A percentile compares a stretch with the other conserved stretches of the same genome.
Conservation (phyloP, 2,113 vertebrate species). For the Oreochromis aureus region DNA sequence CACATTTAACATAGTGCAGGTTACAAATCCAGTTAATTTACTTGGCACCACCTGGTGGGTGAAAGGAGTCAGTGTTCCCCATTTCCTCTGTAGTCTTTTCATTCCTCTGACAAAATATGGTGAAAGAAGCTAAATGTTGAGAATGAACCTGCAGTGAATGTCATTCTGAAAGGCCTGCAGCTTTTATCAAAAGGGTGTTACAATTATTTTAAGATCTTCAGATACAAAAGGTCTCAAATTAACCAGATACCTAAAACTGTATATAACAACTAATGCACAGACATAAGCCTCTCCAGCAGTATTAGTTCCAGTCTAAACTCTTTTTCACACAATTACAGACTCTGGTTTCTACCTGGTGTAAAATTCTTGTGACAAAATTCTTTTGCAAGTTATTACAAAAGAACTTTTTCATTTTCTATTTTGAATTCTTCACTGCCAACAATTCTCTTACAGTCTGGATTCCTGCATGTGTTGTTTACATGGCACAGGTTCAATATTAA, state of each 20-base stretch:
- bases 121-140: neutral
- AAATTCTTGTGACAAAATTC: neutral
- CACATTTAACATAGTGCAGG: neutral
- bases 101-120: neutral
- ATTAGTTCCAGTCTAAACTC: neutral
- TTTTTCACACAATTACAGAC: fast-evolving
- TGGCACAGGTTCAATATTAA: neutral
- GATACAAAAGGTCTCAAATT: fast-evolving
- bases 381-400: neutral
- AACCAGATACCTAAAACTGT: fast-evolving
- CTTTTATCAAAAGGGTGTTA: fast-evolving
- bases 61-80: neutral
- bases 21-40: conserved; percentile 35
- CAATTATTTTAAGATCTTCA: neutral
- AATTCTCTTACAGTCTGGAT: neutral
- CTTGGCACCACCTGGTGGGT: conserved; percentile 68
- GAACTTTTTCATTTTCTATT: fast-evolving
- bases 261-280: neutral
- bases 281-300: neutral
- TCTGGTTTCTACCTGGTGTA: neutral
- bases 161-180: fast-evolving
- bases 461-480: neutral
- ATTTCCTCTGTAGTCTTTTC: neutral
- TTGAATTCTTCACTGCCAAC: neutral
- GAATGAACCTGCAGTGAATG: neutral